These are phyloP conservation scores for Chymomyza caudatula DNA, from an alignment of 2,888 invertebrate species.

Conservation along the genomic window DNA sequence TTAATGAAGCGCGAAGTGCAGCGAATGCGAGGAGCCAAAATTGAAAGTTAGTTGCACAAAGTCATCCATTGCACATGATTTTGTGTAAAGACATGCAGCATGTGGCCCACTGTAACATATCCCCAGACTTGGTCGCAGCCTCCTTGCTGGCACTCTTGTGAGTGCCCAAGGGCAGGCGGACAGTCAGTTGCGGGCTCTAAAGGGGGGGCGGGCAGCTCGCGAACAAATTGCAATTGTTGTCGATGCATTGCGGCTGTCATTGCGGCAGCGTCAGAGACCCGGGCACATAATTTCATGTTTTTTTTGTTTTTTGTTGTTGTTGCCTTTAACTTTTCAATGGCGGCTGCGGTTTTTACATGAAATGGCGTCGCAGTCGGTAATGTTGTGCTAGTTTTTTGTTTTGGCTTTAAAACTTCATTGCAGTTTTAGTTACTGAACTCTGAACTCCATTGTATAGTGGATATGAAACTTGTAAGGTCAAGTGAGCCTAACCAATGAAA, in stretches of 20 bases:
- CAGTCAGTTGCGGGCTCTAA: neutral
- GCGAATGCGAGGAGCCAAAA: constrained; percentile 57
- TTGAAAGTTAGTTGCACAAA: constrained; percentile 11
- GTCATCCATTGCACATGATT: neutral
- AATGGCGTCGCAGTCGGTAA: constrained; percentile 23
- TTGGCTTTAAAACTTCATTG: constrained; percentile 53
- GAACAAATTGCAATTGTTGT: constrained; percentile 79
- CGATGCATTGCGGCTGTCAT: constrained; percentile 74
- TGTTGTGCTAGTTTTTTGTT: neutral
- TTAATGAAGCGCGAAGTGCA: constrained; percentile 78
- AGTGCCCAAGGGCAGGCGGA: constrained; percentile 58
- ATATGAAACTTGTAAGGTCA: neutral
- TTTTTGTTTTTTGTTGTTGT: constrained; percentile 1
- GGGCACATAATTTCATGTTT: constrained; percentile 44
- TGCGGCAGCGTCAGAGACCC: constrained; percentile 53
- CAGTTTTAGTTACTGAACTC: constrained; percentile 55
- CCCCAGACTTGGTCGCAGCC: neutral
- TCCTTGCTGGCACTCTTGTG: constrained; percentile 14
- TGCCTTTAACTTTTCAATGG: constrained; percentile 15
- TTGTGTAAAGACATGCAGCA: constrained; percentile 1
- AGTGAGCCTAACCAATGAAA: neutral
- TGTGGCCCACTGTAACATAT: constrained; percentile 50
- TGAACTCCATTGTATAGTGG: constrained; percentile 42
- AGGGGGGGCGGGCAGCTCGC: constrained; percentile 62
- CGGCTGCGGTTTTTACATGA: constrained; percentile 47